Conservation (phyloP, 2,797 vertebrate species). For the Hipposideros larvatus region DNA sequence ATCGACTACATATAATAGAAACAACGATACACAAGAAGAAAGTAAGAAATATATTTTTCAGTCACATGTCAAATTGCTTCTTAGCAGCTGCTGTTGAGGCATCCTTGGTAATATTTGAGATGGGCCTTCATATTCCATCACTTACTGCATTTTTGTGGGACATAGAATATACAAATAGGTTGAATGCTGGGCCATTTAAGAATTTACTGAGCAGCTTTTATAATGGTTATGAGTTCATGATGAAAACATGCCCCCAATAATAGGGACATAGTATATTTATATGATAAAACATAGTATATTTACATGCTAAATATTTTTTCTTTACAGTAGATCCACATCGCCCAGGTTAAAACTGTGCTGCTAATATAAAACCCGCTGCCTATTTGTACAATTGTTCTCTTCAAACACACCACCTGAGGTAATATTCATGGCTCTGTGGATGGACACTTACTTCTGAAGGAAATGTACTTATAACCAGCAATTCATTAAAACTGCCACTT, state of each 20-base stretch:
- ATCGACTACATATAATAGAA: not conserved
- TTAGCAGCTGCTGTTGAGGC: not conserved
- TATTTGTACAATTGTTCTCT: conserved; percentile 34
- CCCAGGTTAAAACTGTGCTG: not conserved
- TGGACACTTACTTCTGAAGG: conserved; percentile 2
- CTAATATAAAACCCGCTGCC: not conserved
- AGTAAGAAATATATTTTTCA: conserved; percentile 31
- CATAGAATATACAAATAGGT: not conserved
- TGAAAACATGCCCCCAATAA: not conserved
- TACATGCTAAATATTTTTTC: not conserved
- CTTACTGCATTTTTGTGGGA: not conserved
- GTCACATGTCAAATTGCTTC: not conserved
- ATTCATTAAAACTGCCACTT: conserved; percentile 77
- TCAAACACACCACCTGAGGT: not conserved
- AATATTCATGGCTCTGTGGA: conserved; percentile 19
- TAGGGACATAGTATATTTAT: not conserved
- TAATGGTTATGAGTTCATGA: not conserved
- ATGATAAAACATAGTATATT: not conserved
- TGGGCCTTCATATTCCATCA: not conserved
- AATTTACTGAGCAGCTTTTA: not conserved
- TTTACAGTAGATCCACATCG: not conserved
- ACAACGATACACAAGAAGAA: not conserved
- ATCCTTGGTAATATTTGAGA: fast-evolving
- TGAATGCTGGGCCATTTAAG: not conserved
- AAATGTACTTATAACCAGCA: conserved; percentile 70